Evolutionary conservation across 1,140 invertebrate species (phyloP).

Genomic region (Battus philenor): DNA sequence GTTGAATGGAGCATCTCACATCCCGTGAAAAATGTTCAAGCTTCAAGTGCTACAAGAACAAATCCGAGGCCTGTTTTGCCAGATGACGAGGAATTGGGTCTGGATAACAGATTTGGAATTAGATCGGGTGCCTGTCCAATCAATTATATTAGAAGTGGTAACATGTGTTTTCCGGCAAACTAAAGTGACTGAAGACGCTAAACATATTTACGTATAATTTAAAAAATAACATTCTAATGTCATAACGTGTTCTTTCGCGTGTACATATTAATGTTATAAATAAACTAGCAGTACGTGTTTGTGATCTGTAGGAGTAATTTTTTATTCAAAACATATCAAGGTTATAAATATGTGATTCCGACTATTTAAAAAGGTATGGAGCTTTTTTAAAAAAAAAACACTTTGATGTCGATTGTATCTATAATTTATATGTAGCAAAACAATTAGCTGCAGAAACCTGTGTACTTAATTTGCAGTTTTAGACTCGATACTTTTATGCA

Average conservation of each 20-base stretch:
- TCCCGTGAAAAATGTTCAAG: neutral
- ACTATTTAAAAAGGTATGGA: too few species aligned
- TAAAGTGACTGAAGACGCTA: neutral
- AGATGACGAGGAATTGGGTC: neutral
- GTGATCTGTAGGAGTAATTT: neutral
- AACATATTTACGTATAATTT: too few species aligned
- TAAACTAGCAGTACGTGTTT: neutral
- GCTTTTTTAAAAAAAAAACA: too few species aligned
- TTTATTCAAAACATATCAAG: neutral
- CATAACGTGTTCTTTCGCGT: neutral
- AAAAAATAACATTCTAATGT: too few species aligned
- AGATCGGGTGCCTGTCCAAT: neutral
- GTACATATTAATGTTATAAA: neutral
- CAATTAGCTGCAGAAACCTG: too few species aligned
- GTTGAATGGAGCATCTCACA: neutral
- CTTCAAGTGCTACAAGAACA: neutral
- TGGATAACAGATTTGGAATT: constrained; percentile 6
- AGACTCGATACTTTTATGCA: too few species aligned
- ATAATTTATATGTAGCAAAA: too few species aligned
- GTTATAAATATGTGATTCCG: too few species aligned
- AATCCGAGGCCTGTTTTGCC: constrained; percentile 8
- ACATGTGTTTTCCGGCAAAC: neutral
- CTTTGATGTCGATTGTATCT: too few species aligned
- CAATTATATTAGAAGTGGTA: neutral
- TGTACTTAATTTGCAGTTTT: too few species aligned